Conservation (phyloP, 2,797 vertebrate species). For the Lepus oiostolus region DNA sequence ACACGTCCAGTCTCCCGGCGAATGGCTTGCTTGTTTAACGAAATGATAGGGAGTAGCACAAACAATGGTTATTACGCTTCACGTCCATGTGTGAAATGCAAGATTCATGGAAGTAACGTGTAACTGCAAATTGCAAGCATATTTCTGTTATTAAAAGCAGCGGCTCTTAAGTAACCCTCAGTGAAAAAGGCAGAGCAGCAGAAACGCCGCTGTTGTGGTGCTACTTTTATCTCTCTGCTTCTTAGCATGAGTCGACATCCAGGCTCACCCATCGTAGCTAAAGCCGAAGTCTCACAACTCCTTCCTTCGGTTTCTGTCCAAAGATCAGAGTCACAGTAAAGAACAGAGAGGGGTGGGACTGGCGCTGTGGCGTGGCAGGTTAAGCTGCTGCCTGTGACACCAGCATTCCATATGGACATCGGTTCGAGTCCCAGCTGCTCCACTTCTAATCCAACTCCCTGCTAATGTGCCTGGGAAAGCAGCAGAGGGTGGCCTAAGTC, state of each 20-base stretch:
- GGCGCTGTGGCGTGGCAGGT: background rate
- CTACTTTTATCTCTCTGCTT: background rate
- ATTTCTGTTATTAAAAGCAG: conserved; percentile 67
- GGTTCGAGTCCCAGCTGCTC: too few relatives aligned
- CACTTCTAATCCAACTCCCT: too few relatives aligned
- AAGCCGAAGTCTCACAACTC: background rate
- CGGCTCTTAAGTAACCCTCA: conserved; percentile 61
- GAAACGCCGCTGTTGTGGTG: background rate
- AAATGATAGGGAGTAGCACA: conserved; percentile 55
- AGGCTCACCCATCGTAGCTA: background rate
- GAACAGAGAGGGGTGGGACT: background rate
- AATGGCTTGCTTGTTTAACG: conserved; percentile 54
- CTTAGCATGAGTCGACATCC: background rate
- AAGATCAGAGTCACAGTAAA: background rate
- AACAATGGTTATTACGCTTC: conserved; percentile 51
- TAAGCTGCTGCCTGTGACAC: too few relatives aligned
- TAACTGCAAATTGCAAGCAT: conserved; percentile 14
- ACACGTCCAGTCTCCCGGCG: conserved; percentile 20
- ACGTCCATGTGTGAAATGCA: conserved; percentile 63
- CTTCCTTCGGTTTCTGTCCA: conserved; percentile 48
- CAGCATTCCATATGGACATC: too few relatives aligned
- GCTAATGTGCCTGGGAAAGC: too few relatives aligned
- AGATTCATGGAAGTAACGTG: conserved; percentile 47
- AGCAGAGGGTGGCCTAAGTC: too few relatives aligned
- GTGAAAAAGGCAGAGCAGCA: background rate